Evolutionary conservation across 2,113 vertebrate genomes (phyloP), one percentile per base, ranked within the genome.

Genomic region (Rutilus rutilus): DNA sequence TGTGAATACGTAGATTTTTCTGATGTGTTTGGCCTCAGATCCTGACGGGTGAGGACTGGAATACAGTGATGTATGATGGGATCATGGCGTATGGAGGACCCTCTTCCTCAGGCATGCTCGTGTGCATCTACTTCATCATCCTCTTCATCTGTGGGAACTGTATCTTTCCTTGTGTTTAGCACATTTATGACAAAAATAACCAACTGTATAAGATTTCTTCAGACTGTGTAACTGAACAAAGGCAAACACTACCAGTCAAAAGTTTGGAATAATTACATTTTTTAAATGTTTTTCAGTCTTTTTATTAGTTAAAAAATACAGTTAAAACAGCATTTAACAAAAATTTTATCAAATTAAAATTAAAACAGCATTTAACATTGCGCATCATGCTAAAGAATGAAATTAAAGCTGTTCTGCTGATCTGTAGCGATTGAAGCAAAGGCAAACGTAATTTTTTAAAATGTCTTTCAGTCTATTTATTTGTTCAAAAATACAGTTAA

Each of bases 61-160:
- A 99, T 64, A 96, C 96, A 0, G 98, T 99, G 86, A 99, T 99
- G 98, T 99, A 99, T 2, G 97, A 99, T 8, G 98, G 98, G 42
- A 99, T 99, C 87, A 99, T 99, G 97, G 98, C 98, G 0, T 99
- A 99, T 0, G 98, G 98, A 0, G 98, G 98, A 3, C 98, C 98
- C 0, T 96, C 97, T 6, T 99, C 98, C 0, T 98, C 98, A 4
- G 98, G 98, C 79, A 99, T 99, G 97, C 95, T 99, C 1, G 97
- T 99, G 88, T 99, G 97, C 90, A 97, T 99, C 92, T 99, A 99
- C 93, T 99, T 99, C 93, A 99, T 99, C 92, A 99, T 99, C 88
- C 97, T 99, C 90, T 99, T 99, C 94, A 98, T 99, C 89, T 99
- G 98, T 89, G 98, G 98, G 89, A 99, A 99, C 94, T 99, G 98